Conservation (phyloP, 2,888 invertebrate genomes). For the Zygogramma bicolorata region DNA sequence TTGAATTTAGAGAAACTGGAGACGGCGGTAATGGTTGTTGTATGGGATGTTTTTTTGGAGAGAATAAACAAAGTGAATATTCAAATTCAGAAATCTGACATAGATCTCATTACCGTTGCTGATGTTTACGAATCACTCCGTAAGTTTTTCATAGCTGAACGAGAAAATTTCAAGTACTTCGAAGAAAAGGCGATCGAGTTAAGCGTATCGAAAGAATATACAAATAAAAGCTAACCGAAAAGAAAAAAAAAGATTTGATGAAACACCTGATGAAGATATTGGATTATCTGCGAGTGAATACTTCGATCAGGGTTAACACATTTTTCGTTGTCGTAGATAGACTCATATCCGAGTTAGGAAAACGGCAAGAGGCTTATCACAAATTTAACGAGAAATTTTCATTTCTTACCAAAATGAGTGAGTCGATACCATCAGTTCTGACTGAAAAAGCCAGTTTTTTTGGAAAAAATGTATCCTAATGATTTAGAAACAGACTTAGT, state of each 20-base stretch:
- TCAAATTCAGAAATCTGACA: background rate
- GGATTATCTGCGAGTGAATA: background rate
- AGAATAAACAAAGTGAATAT: slow-evolving; percentile 12
- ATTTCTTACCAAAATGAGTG: slow-evolving; percentile 41
- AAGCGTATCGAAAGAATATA: slow-evolving; percentile 21
- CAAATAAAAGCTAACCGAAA: slow-evolving; percentile 21
- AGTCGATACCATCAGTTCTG: background rate
- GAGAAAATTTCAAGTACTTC: slow-evolving; percentile 25
- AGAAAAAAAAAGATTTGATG: slow-evolving; percentile 19
- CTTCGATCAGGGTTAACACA: background rate
- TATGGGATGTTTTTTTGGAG: slow-evolving; percentile 7
- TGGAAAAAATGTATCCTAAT: slow-evolving; percentile 4
- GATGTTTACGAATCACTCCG: slow-evolving; percentile 16
- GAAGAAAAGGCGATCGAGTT: slow-evolving; percentile 17
- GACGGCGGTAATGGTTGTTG: slow-evolving; percentile 15
- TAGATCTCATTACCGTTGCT: slow-evolving; percentile 1
- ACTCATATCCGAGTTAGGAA: background rate
- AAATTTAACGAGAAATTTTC: background rate
- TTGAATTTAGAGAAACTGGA: background rate
- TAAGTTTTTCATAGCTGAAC: slow-evolving; percentile 8
- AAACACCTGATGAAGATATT: slow-evolving; percentile 12
- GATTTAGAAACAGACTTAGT: slow-evolving; percentile 10
- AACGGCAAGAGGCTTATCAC: background rate
- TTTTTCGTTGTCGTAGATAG: background rate
- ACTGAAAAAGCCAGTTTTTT: background rate